A percentile compares a stretch with the other conserved stretches of the same genome.
phyloP scores from a whole-genome alignment of 2,888 invertebrate genomes.

The Spatulosminthurus flaviceps region DNA sequence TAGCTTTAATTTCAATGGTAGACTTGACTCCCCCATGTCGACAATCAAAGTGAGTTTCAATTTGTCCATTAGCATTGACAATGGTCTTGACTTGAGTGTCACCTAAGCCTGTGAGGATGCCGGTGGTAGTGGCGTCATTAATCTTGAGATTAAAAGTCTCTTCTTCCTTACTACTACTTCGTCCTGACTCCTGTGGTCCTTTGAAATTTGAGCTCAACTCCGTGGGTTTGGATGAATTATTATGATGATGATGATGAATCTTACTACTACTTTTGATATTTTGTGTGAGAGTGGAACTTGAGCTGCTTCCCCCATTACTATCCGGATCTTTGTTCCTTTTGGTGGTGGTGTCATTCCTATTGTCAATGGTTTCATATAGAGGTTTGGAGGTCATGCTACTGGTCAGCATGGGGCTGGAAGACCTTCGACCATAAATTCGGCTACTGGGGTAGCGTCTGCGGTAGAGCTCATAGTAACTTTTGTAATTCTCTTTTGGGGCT shows the following conservation, averaged over 20 bases:
- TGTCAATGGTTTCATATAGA: slow-evolving; percentile 28
- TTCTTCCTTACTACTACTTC: slow-evolving; percentile 40
- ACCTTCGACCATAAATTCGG: slow-evolving; percentile 30
- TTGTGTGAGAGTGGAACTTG: not conserved
- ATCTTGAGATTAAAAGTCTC: not conserved
- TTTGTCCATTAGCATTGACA: slow-evolving; percentile 56
- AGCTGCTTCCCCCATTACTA: not conserved
- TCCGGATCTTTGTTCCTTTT: not conserved
- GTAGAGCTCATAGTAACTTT: slow-evolving; percentile 57
- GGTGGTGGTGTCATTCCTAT: no score
- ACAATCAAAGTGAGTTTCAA: slow-evolving; percentile 59
- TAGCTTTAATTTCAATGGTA: slow-evolving; percentile 18
- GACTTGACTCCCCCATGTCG: slow-evolving; percentile 24
- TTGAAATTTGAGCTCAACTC: not conserved
- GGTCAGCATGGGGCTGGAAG: slow-evolving; percentile 32
- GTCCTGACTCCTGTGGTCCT: slow-evolving; percentile 44
- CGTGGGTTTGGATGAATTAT: no score
- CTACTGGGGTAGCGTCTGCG: slow-evolving; percentile 55
- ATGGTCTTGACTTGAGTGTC: slow-evolving; percentile 58
- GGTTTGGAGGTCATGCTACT: slow-evolving; percentile 5
- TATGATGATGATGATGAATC: no score
- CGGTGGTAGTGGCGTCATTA: not conserved
- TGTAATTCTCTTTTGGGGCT: slow-evolving; percentile 48
- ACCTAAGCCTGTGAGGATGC: slow-evolving; percentile 23
- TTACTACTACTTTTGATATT: no score